phyloP scores from a whole-genome alignment of 2,113 vertebrate species.

The Falcunculus frontatus region DNA sequence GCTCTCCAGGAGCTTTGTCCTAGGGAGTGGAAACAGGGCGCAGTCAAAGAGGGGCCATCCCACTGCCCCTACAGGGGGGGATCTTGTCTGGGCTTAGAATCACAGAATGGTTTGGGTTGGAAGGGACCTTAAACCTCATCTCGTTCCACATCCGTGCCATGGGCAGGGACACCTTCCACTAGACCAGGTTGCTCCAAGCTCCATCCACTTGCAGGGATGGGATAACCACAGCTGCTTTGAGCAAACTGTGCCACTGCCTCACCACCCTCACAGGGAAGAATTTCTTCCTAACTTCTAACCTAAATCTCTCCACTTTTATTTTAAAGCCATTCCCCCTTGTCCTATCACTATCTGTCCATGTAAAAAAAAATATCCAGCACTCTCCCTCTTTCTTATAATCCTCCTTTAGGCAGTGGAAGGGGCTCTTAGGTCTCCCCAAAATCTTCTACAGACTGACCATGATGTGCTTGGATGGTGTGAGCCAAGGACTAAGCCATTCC shows the following conservation, averaged over 20 bases:
- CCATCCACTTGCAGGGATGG: background rate
- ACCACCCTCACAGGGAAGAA: background rate
- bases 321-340: background rate
- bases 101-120: background rate
- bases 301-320: background rate
- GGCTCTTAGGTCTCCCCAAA: background rate
- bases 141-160: background rate
- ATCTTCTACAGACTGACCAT: background rate
- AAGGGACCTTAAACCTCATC: background rate
- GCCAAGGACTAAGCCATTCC: background rate
- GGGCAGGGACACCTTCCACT: background rate
- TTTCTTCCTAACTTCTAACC: background rate
- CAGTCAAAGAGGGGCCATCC: background rate
- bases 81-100: background rate
- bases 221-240: background rate
- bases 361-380: background rate
- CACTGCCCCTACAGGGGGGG: fast-evolving
- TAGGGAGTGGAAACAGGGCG: background rate
- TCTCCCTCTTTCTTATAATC: background rate
- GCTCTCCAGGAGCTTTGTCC: constrained; percentile 92
- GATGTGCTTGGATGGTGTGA: fast-evolving
- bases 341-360: fast-evolving
- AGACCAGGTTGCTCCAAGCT: background rate
- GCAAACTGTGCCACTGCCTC: background rate
- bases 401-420: background rate